Evolutionary conservation across 2,113 vertebrate genomes (phyloP).

Genomic region (Bubo blakistoni): DNA sequence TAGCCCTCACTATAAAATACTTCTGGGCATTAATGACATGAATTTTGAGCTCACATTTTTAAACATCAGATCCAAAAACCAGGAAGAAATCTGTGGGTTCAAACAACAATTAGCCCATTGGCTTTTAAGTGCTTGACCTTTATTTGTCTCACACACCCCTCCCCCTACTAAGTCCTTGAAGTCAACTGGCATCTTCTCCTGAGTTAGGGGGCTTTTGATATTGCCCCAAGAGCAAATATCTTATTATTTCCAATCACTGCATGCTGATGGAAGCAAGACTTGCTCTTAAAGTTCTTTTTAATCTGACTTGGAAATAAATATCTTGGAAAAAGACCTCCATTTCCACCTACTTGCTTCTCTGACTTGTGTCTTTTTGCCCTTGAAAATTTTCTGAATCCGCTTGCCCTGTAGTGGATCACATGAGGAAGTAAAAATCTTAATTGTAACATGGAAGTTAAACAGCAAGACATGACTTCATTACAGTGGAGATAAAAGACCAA

Average conservation of each 20-base stretch:
- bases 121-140: neutral
- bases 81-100: neutral
- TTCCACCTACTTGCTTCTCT: neutral
- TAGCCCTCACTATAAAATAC: neutral
- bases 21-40: neutral
- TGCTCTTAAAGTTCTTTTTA: neutral
- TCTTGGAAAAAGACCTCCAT: conserved; percentile 24
- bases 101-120: neutral
- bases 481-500: conserved; percentile 54
- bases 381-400: conserved; percentile 34
- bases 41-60: conserved; percentile 38
- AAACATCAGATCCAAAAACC: neutral
- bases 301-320: conserved; percentile 15
- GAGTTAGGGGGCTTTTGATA: neutral
- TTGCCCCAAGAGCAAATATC: neutral
- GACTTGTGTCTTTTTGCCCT: conserved; percentile 19
- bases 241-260: neutral
- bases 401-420: conserved; percentile 55
- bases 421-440: conserved; percentile 68
- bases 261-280: conserved; percentile 10
- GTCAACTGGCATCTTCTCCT: neutral
- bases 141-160: neutral
- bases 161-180: neutral
- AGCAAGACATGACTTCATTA: conserved; percentile 62
- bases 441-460: conserved; percentile 57